Evolutionary conservation across 2,113 vertebrate genomes (phyloP), one percentile per base, ranked within the genome.

Genomic region (Eurystomus gularis): DNA sequence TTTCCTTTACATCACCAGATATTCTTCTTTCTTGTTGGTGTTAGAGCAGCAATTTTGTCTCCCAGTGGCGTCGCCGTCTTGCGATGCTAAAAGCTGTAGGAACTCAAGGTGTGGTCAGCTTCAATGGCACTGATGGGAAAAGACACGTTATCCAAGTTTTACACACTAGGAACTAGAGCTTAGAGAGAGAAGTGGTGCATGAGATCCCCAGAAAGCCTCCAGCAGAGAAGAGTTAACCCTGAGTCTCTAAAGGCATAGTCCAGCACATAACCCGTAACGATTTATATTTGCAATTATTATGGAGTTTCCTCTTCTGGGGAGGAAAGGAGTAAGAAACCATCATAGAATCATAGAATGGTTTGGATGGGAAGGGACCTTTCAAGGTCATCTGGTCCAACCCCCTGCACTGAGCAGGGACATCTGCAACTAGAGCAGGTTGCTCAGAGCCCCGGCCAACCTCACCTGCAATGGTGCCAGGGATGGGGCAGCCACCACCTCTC

Each of bases 201-300:
- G 19, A 57, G 44, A n/a, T 46, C 33, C 42, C 33, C 52, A 33
- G 58, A 42, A 71, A 44, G 37, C 9, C 75, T 55, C 70, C 82
- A 82, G 54, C 57, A 82, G 79, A 82, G 24, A 21, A 20, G 23
- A 86, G 26, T 88, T 86, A 86, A 72, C 54, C 31, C 17, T 4
- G 8, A 35, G 33, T 31, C 28, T 82, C 61, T 9, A n/a, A n/a
- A 72, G 42, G 13, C 4, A 3, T 18, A 15, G 25, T 62, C 46
- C 40, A 75, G 21, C 60, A 9, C 13, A 0, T 25, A 40, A 21
- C 25, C n/a, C 2, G 0, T 11, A 40, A 24, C 4, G 8, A n/a
- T 7, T 9, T 13, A 8, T 76, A 37, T 62, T 85, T 68, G n/a
- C 49, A 57, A 8, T 52, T 72, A 23, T 57, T 76, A 70, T 54